Evolutionary conservation across 2,113 vertebrate genomes (phyloP), one percentile per base, ranked within the genome.

Genomic region (Sylvietta virens): DNA sequence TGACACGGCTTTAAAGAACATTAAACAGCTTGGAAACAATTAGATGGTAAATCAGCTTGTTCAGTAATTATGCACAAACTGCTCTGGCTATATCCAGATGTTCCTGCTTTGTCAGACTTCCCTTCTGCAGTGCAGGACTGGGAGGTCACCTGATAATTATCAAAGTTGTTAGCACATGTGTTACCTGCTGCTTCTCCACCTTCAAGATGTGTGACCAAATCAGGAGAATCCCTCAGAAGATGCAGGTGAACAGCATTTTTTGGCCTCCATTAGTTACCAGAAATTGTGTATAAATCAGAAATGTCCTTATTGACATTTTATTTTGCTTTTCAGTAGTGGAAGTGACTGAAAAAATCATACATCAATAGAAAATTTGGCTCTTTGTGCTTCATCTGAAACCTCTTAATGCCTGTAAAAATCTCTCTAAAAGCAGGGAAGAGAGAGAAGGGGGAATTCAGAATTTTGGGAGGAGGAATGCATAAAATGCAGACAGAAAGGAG

Each of bases 401-500:
- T 78, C 72, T 62, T 19, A 31, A 60, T 81, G 62, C 39, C 53
- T 87, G 10, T 61, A 81, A 95, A 81, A 87, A 19, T 33, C n/a
- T 51, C 40, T 13, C 15, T 91, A 45, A 88, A 88, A 61, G 35
- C n/a, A 57, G 47, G 21, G 81, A 78, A 90, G 39, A 67, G 19
- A 56, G 47, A 30, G 51, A 47, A 89, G 42, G 89, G 28, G 5
- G 87, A 94, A 73, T 33, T 88, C 21, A 66, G 33, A 73, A 74
- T 37, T 90, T 91, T 45, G 60, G 50, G 54, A 78, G 33, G 66
- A 95, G 83, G 88, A 93, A 96, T 89, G 87, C 35, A 42, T 95
- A 95, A 89, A 85, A 96, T 81, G 86, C 80, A 96, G 91, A 93
- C 79, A 85, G 90, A 82, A 80, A 76, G 24, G 58, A 94, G 81